phyloP scores from a whole-genome alignment of 2,888 invertebrate genomes.

The Bimastos eiseni region DNA sequence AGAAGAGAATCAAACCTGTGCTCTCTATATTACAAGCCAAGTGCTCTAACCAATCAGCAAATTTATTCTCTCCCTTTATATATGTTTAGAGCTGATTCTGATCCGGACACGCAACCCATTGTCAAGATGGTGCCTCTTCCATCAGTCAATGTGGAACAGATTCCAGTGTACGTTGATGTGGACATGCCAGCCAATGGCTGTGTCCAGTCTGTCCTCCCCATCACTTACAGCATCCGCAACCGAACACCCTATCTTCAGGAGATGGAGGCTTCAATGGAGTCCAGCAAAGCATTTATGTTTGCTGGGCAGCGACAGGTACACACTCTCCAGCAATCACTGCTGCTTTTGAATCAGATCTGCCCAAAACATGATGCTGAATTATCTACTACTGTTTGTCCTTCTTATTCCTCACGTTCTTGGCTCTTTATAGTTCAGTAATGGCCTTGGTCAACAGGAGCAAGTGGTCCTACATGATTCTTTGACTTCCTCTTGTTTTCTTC shows the following conservation, averaged over 20 bases:
- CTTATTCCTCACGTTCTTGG: background rate
- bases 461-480: background rate
- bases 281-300: constrained; percentile 90
- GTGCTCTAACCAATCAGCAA: too few relatives aligned
- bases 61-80: background rate
- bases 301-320: constrained; percentile 86
- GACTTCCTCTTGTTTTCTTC: background rate
- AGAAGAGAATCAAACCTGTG: too few relatives aligned
- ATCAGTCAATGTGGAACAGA: constrained; percentile 55
- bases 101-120: background rate
- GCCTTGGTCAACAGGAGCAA: background rate
- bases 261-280: constrained; percentile 76
- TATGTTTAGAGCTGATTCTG: background rate
- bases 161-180: constrained; percentile 61
- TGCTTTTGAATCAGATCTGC: background rate
- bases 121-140: constrained; percentile 53
- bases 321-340: background rate
- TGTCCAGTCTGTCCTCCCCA: constrained; percentile 65
- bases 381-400: background rate
- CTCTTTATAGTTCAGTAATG: background rate
- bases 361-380: background rate
- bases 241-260: constrained; percentile 74
- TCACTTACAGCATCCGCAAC: constrained; percentile 71
- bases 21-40: too few relatives aligned
- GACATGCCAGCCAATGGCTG: constrained; percentile 74